Evolutionary conservation across 2,113 vertebrate species (phyloP).

Genomic region (Mustela lutreola): DNA sequence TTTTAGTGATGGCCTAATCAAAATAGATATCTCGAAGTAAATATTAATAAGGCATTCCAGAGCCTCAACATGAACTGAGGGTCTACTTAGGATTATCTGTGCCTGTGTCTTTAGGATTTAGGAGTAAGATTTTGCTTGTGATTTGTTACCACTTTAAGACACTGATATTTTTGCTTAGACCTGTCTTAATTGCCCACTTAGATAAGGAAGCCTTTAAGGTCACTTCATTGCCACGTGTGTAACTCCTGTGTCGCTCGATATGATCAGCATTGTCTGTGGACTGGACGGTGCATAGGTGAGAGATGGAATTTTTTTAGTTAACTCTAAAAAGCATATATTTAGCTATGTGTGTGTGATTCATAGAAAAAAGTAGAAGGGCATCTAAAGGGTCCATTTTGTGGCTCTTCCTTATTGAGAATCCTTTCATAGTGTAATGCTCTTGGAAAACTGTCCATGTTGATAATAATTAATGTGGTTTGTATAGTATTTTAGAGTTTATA

Average conservation of each 20-base stretch:
- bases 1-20: not conserved
- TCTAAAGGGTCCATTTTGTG: not conserved
- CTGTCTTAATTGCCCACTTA: constrained; percentile 80
- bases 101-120: not conserved
- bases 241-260: constrained; percentile 94
- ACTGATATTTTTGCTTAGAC: not conserved
- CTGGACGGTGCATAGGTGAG: constrained; percentile 94
- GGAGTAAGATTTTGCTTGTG: constrained; percentile 38
- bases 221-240: constrained; percentile 93
- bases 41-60: not conserved
- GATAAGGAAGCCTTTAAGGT: constrained; percentile 94
- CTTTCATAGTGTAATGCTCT: not conserved
- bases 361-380: not conserved
- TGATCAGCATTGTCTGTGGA: constrained; percentile 97
- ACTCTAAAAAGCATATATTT: not conserved
- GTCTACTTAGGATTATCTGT: not conserved
- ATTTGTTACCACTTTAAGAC: constrained; percentile 28
- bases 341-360: not conserved
- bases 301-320: constrained; percentile 35
- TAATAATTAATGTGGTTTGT: not conserved
- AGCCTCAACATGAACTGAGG: not conserved
- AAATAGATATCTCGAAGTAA: not conserved
- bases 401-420: not conserved
- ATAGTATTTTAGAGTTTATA: constrained; percentile 7
- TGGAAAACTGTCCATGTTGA: not conserved